Conservation (phyloP, 2,113 vertebrate species). For the Coreoperca whiteheadi region DNA sequence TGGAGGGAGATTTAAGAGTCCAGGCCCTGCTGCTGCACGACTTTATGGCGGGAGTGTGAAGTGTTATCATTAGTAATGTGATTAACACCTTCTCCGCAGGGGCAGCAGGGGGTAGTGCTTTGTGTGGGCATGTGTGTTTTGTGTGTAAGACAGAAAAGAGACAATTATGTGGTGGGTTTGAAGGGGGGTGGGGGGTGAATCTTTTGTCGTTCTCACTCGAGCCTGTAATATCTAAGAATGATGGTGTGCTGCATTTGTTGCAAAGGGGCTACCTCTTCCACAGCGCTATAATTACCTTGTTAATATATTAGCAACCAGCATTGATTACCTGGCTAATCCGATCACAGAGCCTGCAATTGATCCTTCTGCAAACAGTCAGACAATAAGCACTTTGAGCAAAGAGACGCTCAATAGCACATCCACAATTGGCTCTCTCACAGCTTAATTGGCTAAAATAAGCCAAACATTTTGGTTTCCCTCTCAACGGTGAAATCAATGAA, state of each 20-base stretch:
- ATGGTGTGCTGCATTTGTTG: conserved; percentile 46
- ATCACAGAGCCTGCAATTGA: conserved; percentile 94
- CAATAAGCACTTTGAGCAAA: conserved; percentile 91
- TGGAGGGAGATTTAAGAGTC: conserved; percentile 32
- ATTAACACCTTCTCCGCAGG: conserved; percentile 70
- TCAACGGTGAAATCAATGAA: conserved; percentile 90
- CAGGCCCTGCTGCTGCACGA: conserved; percentile 38
- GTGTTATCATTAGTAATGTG: conserved; percentile 75
- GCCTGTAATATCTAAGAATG: conserved; percentile 41
- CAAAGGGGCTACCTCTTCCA: conserved; percentile 63
- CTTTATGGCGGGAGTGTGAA: conserved; percentile 63
- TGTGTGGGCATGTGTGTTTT: conserved; percentile 39
- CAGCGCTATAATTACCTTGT: conserved; percentile 92
- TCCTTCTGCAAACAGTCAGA: conserved; percentile 88
- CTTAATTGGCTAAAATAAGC: conserved; percentile 97
- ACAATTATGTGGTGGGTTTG: conserved; percentile 39
- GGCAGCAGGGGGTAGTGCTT: conserved; percentile 42
- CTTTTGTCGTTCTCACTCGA: conserved; percentile 39
- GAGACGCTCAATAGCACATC: conserved; percentile 90
- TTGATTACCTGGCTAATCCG: conserved; percentile 97
- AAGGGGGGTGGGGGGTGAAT: neutral
- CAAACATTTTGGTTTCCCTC: conserved; percentile 97
- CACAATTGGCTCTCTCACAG: conserved; percentile 91
- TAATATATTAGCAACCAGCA: conserved; percentile 97
- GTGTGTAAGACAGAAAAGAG: conserved; percentile 46